These are phyloP conservation scores for Ormyrus nitidulus DNA, from an alignment of 2,888 invertebrate genomes.

Conservation along the genomic window DNA sequence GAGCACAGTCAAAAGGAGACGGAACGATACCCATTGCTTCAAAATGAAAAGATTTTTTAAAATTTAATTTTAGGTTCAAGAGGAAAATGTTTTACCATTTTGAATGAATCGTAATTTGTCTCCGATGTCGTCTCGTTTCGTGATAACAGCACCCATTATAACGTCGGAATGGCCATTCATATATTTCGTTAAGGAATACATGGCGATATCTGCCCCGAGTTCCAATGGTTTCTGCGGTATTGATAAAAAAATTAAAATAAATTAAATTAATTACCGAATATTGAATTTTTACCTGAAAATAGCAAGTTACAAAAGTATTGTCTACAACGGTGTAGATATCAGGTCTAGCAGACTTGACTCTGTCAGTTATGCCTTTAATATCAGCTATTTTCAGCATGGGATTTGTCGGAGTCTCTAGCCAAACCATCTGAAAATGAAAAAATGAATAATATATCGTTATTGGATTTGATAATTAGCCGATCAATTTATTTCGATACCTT, in stretches of 20 bases:
- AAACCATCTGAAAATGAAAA: slow-evolving; percentile 81
- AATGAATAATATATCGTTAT: background rate
- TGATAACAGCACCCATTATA: slow-evolving; percentile 93
- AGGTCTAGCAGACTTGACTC: slow-evolving; percentile 77
- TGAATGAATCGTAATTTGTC: slow-evolving; percentile 88
- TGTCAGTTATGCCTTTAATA: slow-evolving; percentile 83
- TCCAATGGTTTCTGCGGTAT: slow-evolving; percentile 85
- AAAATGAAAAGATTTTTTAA: slow-evolving; percentile 10
- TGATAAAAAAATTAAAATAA: background rate
- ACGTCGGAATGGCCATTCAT: slow-evolving; percentile 99
- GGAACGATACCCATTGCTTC: slow-evolving; percentile 94
- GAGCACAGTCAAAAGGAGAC: slow-evolving; percentile 96
- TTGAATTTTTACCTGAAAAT: slow-evolving; percentile 81
- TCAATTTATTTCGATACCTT: slow-evolving; percentile 79
- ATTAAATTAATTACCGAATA: too few relatives aligned
- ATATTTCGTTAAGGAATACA: slow-evolving; percentile 97
- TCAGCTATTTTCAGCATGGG: slow-evolving; percentile 94
- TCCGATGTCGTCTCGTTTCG: slow-evolving; percentile 84
- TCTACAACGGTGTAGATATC: slow-evolving; percentile 88
- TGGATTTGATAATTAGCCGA: background rate
- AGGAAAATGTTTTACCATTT: slow-evolving; percentile 80
- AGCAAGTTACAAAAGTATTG: slow-evolving; percentile 95
- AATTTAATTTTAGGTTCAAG: background rate
- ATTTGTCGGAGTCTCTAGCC: slow-evolving; percentile 98
- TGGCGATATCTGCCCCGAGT: slow-evolving; percentile 92